Conservation (phyloP, 2,797 vertebrate species). For the Rhinoraja longicauda region DNA sequence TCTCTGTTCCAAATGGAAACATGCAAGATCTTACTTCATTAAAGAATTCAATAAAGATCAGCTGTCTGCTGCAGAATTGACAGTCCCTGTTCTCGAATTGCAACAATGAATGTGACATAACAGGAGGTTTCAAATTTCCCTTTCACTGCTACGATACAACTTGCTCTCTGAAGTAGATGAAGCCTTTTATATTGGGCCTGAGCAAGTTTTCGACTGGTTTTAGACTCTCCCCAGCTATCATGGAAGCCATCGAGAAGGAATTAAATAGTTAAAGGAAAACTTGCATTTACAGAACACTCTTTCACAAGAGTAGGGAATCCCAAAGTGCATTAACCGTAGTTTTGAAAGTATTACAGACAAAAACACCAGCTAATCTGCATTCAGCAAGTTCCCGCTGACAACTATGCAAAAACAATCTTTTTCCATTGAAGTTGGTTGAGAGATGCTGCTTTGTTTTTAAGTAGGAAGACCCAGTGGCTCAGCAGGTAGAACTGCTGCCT, state of each 20-base stretch:
- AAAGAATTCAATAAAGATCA: background rate
- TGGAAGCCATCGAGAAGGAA: background rate
- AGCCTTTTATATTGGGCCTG: background rate
- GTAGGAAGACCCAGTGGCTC: too few relatives aligned
- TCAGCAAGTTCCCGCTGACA: too few relatives aligned
- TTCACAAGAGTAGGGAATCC: too few relatives aligned
- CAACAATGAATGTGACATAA: background rate
- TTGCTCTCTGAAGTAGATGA: background rate
- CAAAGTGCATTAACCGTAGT: too few relatives aligned
- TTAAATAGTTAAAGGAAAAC: background rate
- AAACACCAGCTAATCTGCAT: too few relatives aligned
- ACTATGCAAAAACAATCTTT: too few relatives aligned
- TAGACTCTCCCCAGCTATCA: background rate
- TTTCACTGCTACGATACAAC: background rate
- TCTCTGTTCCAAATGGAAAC: background rate
- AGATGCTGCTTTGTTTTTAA: too few relatives aligned
- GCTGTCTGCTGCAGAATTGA: background rate
- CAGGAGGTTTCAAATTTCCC: background rate
- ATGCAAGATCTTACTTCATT: background rate
- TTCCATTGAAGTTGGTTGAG: too few relatives aligned
- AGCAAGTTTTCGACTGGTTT: background rate
- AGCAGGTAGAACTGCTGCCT: too few relatives aligned
- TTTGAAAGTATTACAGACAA: too few relatives aligned
- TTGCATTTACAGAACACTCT: too few relatives aligned
- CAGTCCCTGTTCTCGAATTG: too few relatives aligned